Conservation (phyloP, 2,888 invertebrate species). For the Nipponacmea schrenckii region DNA sequence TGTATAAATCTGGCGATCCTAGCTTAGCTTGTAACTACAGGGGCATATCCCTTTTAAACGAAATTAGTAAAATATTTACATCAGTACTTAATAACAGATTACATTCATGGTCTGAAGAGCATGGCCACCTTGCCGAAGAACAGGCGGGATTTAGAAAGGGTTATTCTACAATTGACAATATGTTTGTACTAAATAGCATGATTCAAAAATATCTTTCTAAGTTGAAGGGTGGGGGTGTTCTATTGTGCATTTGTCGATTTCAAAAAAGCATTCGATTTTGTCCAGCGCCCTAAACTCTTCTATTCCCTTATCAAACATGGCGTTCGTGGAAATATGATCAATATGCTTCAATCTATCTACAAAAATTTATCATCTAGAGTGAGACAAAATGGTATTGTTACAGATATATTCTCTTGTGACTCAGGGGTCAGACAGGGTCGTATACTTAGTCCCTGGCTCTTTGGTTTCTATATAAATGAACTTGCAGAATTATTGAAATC, state of each 20-base stretch:
- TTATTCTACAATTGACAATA: neutral
- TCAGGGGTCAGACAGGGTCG: slow-evolving; percentile 1
- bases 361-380: neutral
- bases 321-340: neutral
- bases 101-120: neutral
- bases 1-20: neutral
- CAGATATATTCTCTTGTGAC: neutral
- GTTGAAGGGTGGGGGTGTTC: neutral
- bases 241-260: slow-evolving; percentile 3
- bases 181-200: neutral
- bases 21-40: neutral
- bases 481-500: neutral
- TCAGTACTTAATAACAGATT: neutral
- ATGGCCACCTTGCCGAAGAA: neutral
- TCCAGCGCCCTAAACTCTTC: neutral
- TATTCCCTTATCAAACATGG: neutral
- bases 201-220: slow-evolving; percentile 1
- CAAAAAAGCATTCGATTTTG: neutral
- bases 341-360: neutral
- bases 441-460: neutral
- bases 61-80: neutral
- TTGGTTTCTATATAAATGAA: slow-evolving; percentile 2
- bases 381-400: neutral
- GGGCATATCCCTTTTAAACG: neutral
- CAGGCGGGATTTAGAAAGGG: neutral